Conservation (phyloP, 2,113 vertebrate genomes). For the Chloropsis cyanopogon region DNA sequence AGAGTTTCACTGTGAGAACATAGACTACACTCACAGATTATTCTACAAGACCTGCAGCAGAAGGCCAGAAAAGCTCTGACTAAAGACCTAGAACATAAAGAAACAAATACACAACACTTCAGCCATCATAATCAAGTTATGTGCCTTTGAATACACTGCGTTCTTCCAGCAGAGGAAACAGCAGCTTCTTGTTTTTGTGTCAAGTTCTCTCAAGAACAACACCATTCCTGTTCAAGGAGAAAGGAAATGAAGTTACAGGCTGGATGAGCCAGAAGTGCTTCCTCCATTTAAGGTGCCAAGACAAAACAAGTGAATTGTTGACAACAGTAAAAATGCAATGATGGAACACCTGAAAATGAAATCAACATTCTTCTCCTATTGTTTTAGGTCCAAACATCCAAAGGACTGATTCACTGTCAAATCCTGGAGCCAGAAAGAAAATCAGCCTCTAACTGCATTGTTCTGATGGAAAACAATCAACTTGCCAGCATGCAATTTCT, state of each 20-base stretch:
- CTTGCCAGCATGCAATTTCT: conserved; percentile 30
- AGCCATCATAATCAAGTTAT: background rate
- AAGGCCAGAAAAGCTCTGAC: background rate
- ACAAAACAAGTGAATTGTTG: background rate
- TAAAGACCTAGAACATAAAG: background rate
- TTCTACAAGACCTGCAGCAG: background rate
- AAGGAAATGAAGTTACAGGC: conserved; percentile 33
- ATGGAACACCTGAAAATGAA: conserved; percentile 32
- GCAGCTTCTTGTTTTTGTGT: background rate
- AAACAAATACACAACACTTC: background rate
- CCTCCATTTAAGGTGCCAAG: conserved; percentile 16
- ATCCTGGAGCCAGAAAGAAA: conserved; percentile 41
- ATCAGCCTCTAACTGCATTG: background rate
- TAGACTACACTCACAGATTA: background rate
- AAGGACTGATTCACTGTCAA: background rate
- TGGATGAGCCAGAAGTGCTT: background rate
- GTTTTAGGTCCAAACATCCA: background rate
- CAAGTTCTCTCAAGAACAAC: background rate
- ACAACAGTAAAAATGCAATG: conserved; percentile 5
- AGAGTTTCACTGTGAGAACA: background rate
- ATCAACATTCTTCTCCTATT: background rate
- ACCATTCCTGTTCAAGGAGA: background rate
- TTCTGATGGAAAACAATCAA: background rate
- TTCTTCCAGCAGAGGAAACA: conserved; percentile 1
- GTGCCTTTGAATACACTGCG: background rate